Evolutionary conservation across 2,113 vertebrate species (phyloP), one percentile per base, ranked within the genome.

Genomic region (Petaurus breviceps): DNA sequence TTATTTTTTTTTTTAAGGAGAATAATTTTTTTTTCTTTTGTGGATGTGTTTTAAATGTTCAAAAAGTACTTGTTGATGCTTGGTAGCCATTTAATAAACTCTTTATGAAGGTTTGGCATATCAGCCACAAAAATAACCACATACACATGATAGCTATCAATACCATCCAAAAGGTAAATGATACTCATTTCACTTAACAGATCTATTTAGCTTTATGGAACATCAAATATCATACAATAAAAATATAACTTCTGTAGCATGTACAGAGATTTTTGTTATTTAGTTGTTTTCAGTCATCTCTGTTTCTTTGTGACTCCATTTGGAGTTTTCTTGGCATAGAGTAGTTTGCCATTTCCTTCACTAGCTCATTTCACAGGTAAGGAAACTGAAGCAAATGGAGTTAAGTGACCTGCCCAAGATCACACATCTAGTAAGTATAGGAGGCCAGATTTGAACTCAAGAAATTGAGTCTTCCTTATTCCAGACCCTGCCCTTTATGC

Each of bases 1-100:
- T 84, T 52, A 26, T 28, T 55, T 50, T 91, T 55, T 50, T 91
- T 95, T 94, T 49, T 26, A 95, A 93, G 95, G 25, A 90, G 11
- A 31, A n/a, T 68, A 68, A 68, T 68, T 0, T 6, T 16, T 68
- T 77, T 61, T 10, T 91, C 95, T 68, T 49, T 47, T 90, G 12
- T 93, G 28, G 14, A 37, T 94, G 4, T 14, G 8, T 31, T 14
- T 95, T 97, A 93, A 93, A 90, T 50, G 84, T 90, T 0, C 61
- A 37, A 90, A 53, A 91, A 77, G 12, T 52, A 46, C 24, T 89
- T 8, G 7, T 89, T 8, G 37, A 47, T 52, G 24, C 37, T 37
- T 3, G 2, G 19, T 43, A 19, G 11, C 77, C 92, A 61, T 25
- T 95, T 94, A 90, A 26, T 53, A 95, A 94, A 92, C 91, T 68